Evolutionary conservation across 2,113 vertebrate genomes (phyloP).

Genomic region (Istiophorus platypterus): DNA sequence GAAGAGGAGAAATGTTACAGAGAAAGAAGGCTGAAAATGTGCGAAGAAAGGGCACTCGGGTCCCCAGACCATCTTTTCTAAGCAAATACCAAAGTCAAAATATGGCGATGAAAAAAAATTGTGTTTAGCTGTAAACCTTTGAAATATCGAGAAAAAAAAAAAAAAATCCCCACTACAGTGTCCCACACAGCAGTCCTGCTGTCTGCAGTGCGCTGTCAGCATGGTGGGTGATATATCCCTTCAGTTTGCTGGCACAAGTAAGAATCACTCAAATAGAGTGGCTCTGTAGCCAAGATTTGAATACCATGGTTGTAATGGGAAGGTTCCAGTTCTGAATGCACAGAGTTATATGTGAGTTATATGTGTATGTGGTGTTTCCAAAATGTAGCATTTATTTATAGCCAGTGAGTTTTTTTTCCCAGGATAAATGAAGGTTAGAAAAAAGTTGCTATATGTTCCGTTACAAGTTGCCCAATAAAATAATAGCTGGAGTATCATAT

Average conservation of each 20-base stretch:
- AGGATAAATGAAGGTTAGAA: slow-evolving; percentile 40
- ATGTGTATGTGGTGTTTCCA: slow-evolving; percentile 34
- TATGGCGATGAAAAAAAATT: slow-evolving; percentile 12
- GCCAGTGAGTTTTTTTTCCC: slow-evolving; percentile 33
- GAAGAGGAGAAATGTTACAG: neutral
- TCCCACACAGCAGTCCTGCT: slow-evolving; percentile 40
- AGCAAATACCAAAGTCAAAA: neutral
- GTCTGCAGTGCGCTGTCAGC: slow-evolving; percentile 50
- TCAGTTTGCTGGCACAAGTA: slow-evolving; percentile 53
- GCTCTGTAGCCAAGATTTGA: slow-evolving; percentile 35
- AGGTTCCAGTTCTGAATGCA: slow-evolving; percentile 57
- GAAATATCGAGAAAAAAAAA: neutral
- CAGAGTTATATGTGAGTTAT: too few relatives aligned
- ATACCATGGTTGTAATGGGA: slow-evolving; percentile 51
- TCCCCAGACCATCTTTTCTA: neutral
- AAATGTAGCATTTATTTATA: slow-evolving; percentile 32
- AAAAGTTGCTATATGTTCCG: slow-evolving; percentile 18
- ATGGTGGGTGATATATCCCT: slow-evolving; percentile 50
- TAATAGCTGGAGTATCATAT: slow-evolving; percentile 12
- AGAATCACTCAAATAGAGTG: slow-evolving; percentile 54
- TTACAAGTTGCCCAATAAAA: slow-evolving; percentile 37
- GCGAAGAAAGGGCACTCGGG: neutral
- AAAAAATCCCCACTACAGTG: neutral
- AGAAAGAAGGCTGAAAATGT: neutral
- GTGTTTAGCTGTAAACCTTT: neutral